Percentiles rank a stretch among this genome's conserved stretches.
Evolutionary conservation across 2,888 invertebrate species (phyloP).

Genomic region (Dryocosmus kuriphilus): DNA sequence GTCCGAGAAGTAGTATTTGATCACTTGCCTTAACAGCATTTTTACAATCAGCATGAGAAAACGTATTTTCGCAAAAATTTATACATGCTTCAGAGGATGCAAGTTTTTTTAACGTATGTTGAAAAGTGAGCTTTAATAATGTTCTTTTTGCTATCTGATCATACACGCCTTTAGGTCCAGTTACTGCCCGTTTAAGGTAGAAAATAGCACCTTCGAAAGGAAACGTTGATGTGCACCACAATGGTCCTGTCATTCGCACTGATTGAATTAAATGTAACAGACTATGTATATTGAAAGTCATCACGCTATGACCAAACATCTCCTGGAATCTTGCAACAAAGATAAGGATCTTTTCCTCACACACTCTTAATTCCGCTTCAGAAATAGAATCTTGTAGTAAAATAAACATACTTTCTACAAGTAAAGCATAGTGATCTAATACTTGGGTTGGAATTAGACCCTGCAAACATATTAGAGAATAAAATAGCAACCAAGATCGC

Average conservation of each 20-base stretch:
- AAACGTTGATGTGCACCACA: conserved; percentile 44
- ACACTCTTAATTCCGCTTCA: conserved; percentile 16
- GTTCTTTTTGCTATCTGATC: conserved; percentile 33
- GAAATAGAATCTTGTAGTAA: conserved; percentile 22
- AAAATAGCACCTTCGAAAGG: conserved; percentile 44
- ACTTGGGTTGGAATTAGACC: conserved; percentile 4
- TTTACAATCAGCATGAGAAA: conserved; percentile 8
- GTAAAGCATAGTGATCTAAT: not conserved
- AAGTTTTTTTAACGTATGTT: conserved; percentile 21
- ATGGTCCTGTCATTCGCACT: conserved; percentile 39
- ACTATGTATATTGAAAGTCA: conserved; percentile 41
- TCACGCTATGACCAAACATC: conserved; percentile 26
- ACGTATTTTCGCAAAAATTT: conserved; percentile 32
- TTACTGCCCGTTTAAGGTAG: conserved; percentile 33
- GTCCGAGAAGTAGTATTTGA: conserved; percentile 2
- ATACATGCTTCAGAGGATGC: conserved; percentile 17
- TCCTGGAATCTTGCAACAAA: conserved; percentile 22
- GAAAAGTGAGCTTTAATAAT: conserved; percentile 17
- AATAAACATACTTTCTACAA: conserved; percentile 25
- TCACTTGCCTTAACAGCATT: conserved; percentile 10
- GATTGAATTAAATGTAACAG: conserved; percentile 39
- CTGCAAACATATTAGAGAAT: conserved; percentile 41
- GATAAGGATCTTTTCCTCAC: conserved; percentile 18
- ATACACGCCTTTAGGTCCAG: conserved; percentile 40
- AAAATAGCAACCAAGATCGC: no score